Base-by-base conservation (phyloP, 2,888 invertebrate species). In the Caenorhabditis angaria region DNA sequence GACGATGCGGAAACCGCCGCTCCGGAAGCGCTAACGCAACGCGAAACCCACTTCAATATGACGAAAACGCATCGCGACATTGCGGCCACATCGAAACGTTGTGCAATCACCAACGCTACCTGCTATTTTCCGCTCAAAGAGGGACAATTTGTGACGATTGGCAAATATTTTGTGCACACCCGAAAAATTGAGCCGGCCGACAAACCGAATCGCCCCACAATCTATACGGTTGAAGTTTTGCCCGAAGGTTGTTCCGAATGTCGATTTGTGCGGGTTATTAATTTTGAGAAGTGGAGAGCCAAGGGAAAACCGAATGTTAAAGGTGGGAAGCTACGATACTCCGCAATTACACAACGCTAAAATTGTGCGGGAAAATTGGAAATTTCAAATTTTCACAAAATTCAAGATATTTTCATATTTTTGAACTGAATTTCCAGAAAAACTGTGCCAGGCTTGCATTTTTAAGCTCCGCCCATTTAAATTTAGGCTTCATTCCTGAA, bases 181-280 rank as follows among this genome's bases (percentile, higher is more conserved):
- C 20, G 60, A 20, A 60, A 60, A 25, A 20, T 60, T 50, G 60
- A 60, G 14, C 2, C 5, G 8, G 8, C 27, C 22, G 60, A 60
- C 12, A 27, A 41, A 25, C 2, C 4, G 2, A 22, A 29, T 18
- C 22, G 32, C 6, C 48, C 60, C n/a, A 32, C 28, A 4, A 60
- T 60, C 4, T 60, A 50, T 24, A 60, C 60, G 14, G 22, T 60
- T 20, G 60, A 60, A 20, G 25, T 58, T 20, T 22, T 60, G n/a
- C 60, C 60, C 10, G 60, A 60, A 60, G 60, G 60, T n/a, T 60
- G 60, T 32, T 50, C 50, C 14, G 51, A 60, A 50, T 50, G 60
- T 20, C 29, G 25, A 2, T 60, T 60, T 28, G 51, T 60, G 14
- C 20, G 51, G 6, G 25, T 60, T 20, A 32, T 51, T n/a, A 60